Percentiles rank a stretch among this genome's conserved stretches.
Evolutionary conservation across 2,113 vertebrate genomes (phyloP).

Genomic region (Castor canadensis): DNA sequence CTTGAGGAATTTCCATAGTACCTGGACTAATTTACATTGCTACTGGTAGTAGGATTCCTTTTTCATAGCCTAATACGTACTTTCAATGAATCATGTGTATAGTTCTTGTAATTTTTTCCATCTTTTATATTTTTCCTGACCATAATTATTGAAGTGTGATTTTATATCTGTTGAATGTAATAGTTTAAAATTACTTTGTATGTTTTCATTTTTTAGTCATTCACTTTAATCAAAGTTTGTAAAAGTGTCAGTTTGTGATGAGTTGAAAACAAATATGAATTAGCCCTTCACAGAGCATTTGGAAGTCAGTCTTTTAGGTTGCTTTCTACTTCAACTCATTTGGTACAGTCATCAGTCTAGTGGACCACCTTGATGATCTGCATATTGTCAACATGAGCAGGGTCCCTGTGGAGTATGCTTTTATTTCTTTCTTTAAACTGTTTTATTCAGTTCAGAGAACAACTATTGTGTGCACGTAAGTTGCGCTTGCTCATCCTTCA

Average conservation of each 20-base stretch:
- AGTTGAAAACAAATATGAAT: not conserved
- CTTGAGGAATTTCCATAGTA: no score
- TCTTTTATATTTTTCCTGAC: not conserved
- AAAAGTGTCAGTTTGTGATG: not conserved
- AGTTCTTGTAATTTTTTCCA: not conserved
- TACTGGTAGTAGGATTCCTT: no score
- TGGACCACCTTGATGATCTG: not conserved
- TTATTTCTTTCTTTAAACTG: no score
- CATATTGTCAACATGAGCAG: not conserved
- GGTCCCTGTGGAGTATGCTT: not conserved
- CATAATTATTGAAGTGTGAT: conserved; percentile 37
- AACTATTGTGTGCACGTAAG: no score
- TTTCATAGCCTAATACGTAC: not conserved
- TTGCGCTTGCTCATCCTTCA: no score
- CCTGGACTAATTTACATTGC: no score
- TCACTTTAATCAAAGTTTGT: conserved; percentile 23
- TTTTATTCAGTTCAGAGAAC: no score
- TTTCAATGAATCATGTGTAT: not conserved
- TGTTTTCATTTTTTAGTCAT: not conserved
- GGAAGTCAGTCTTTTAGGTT: not conserved
- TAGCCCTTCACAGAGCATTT: not conserved
- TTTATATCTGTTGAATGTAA: not conserved
- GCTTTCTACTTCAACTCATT: not conserved
- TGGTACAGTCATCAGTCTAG: not conserved
- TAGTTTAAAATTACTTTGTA: not conserved